These are phyloP conservation scores for Apaloderma vittatum DNA, from an alignment of 2,113 vertebrate species.

Conservation along the genomic window DNA sequence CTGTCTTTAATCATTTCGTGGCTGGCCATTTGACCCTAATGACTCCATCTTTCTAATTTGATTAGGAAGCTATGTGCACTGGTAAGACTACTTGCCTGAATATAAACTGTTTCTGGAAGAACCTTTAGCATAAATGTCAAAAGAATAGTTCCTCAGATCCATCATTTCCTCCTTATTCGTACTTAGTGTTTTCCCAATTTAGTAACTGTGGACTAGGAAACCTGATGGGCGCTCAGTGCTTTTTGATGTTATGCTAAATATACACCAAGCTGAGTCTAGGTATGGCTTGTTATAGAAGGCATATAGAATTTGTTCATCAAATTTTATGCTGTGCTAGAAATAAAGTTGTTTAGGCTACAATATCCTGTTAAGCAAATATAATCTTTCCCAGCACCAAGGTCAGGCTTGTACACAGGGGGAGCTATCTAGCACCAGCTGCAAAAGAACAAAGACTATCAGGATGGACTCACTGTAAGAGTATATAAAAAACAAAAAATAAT, in stretches of 20 bases:
- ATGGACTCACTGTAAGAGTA: too few species aligned
- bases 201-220: neutral
- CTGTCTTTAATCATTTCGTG: slow-evolving; percentile 63
- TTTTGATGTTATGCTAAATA: neutral
- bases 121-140: slow-evolving; percentile 39
- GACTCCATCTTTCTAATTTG: slow-evolving; percentile 68
- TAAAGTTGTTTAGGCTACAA: too few species aligned
- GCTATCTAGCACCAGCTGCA: too few species aligned
- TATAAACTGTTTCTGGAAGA: slow-evolving; percentile 35
- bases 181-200: neutral
- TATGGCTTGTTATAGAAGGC: too few species aligned
- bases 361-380: too few species aligned
- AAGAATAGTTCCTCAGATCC: slow-evolving; percentile 35
- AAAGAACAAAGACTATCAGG: too few species aligned
- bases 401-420: too few species aligned
- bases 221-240: neutral
- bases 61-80: slow-evolving; percentile 32
- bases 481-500: too few species aligned
- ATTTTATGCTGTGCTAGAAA: too few species aligned
- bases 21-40: slow-evolving; percentile 60
- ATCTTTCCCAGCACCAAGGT: too few species aligned
- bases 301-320: too few species aligned
- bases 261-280: neutral
- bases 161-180: neutral
- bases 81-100: neutral